Evolutionary conservation across 1,140 invertebrate species (phyloP), one percentile per base, ranked within the genome.

Genomic region (Sitodiplosis mosellana): DNA sequence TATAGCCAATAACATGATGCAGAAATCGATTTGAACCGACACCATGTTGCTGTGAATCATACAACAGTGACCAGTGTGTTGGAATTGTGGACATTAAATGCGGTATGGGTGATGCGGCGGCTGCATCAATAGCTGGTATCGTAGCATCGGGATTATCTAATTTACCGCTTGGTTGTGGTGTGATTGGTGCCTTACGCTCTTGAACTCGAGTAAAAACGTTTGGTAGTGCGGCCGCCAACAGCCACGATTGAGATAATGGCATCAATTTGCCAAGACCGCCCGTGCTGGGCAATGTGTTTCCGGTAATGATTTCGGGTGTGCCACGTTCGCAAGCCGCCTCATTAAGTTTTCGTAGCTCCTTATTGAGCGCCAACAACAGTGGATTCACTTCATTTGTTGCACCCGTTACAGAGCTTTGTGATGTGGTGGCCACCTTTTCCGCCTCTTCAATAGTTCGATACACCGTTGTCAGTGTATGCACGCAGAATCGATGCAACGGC

Each of bases 1-100:
- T 67, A 66, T 93, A 94, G 7, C 80, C 78, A 17, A 87, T 69
- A 2, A 91, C 81, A 65, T 92, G 88, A 58, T 89, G 83, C 56
- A 83, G 66, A 64, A 94, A 88, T 14, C 88, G 74, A 69, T 92
- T 94, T 33, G 80, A 74, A 19, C 86, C 87, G 7, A 87, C 64
- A 2, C 88, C 89, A 60, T 90, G 81, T 47, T 87, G 76, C 53
- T 79, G 73, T 45, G 85, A 87, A 54, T 80, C 78, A 66, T 92
- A 94, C 14, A 93, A 66, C 33, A 81, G 67, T 6, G 77, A 76
- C 88, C 88, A 94, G 66, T 88, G 84, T 33, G 80, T 81, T 1
- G 76, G 77, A 53, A 77, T 66, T 51, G 74, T 65, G 48, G 74
- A 76, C 12, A 77, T 67, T 34, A 82, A 64, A 55, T 75, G 77